Evolutionary conservation across 2,797 vertebrate genomes (phyloP).

Genomic region (Distichodus sexfasciatus): DNA sequence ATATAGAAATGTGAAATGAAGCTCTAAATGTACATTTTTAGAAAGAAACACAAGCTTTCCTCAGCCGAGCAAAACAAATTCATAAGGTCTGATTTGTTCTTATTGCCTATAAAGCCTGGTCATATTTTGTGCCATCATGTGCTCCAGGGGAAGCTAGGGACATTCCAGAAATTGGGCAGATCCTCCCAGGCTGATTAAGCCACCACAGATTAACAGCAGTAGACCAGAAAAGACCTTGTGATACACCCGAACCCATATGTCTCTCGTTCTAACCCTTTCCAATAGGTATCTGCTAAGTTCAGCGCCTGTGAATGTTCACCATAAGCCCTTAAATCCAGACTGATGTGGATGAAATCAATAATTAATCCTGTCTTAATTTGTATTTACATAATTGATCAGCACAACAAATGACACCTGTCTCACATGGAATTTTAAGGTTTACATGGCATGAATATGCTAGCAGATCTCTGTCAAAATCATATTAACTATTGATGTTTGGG

Average conservation of each 20-base stretch:
- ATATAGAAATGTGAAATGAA: too few species aligned
- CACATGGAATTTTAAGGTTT: slow-evolving; percentile 52
- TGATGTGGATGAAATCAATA: slow-evolving; percentile 48
- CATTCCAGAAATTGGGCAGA: slow-evolving; percentile 44
- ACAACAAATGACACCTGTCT: slow-evolving; percentile 55
- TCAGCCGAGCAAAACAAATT: background rate
- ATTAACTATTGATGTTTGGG: slow-evolving; percentile 53
- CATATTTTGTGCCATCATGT: slow-evolving; percentile 41
- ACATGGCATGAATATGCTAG: slow-evolving; percentile 57
- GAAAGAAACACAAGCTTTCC: background rate
- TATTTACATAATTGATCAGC: slow-evolving; percentile 58
- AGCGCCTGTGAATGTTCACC: background rate
- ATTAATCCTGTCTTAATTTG: slow-evolving; percentile 56
- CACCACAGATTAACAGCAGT: slow-evolving; percentile 4
- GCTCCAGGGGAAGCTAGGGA: slow-evolving; percentile 30
- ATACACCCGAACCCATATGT: slow-evolving; percentile 19
- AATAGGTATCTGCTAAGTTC: too few species aligned
- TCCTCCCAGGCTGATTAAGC: slow-evolving; percentile 34
- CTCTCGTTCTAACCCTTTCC: too few species aligned
- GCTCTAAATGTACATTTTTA: background rate
- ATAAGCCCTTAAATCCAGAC: slow-evolving; percentile 45
- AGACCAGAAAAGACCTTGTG: slow-evolving; percentile 5
- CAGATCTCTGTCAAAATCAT: slow-evolving; percentile 44
- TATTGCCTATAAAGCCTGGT: slow-evolving; percentile 25
- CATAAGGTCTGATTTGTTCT: slow-evolving; percentile 7